Evolutionary conservation across 1,140 invertebrate species (phyloP), one percentile per base, ranked within the genome.

Genomic region (Drosophila melanica): DNA sequence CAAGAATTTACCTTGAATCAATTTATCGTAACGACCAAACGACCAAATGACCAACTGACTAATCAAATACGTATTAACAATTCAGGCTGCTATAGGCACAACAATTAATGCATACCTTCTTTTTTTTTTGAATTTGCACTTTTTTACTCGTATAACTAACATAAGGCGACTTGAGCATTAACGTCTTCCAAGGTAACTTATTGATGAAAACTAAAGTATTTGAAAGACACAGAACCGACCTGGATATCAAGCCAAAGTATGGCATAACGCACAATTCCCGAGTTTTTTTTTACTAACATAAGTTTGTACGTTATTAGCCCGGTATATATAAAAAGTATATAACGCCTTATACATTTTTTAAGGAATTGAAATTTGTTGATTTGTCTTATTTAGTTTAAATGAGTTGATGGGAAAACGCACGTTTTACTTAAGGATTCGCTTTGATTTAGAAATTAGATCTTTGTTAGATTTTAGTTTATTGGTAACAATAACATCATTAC

Each of bases 241-340:
- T 72, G 57, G 55, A 60, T 42, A 35, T 16, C 53, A 59, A 51
- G 47, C 47, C 45, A 51, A 66, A 58, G 50, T 54, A 37, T 57
- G 69, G 64, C 70, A 57, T 67, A 48, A 72, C 59, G 77, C 65
- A 64, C 47, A 64, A 70, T 65, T 67, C 72, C 78, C 55, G 53
- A 79, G 79, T 87, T 87, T 76, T 70, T 63, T 63, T 63, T 59
- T 87, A 87, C 82, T 87, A 89, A 87, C 82, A 69, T 45, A 70
- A 66, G 66, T 70, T 33, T 79, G 67, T 81, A 77, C 30, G 68
- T 72, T 72, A 72, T 67, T 81, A 69, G 16, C 74, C 64, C 39
- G 23, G 79, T 73, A 65, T 78, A 65, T 78, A 59, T 87, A 65
- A 54, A 37, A 45, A 47, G 33, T 53, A 66, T 53, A 62, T 50